Evolutionary conservation across 1,140 invertebrate species (phyloP), one percentile per base, ranked within the genome.

Genomic region (Trichomalopsis sarcophagae): DNA sequence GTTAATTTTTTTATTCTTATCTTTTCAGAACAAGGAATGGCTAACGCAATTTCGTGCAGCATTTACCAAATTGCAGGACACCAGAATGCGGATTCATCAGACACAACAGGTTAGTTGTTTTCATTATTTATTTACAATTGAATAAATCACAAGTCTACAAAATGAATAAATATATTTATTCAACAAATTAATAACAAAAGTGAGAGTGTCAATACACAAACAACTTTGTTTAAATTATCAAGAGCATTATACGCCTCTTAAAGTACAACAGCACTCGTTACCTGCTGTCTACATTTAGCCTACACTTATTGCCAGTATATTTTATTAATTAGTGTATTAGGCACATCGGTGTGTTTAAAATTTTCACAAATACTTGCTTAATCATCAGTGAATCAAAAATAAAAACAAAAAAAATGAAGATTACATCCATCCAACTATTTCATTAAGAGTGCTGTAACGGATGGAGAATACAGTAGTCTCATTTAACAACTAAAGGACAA

Each of bases 151-250:
- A 82, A 33, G 75, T 71, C 50, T 81, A 82, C 50, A 82, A 86
- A 87, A 86, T 87, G 83, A 91, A 91, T 91, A 91, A 91, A 89
- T 91, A 89, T 80, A 87, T 89, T 89, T 91, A 91, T 89, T 91
- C 84, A 87, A 85, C 81, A 88, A 83, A 86, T 84, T 87, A 86
- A 81, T 88, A 89, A 88, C 23, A 88, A 84, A 84, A 86, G 86
- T 87, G 84, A 81, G 84, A 84, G 77, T 55, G n/a, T 69, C 44
- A 66, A 78, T 44, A 75, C 7, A 71, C 40, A 77, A 82, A 77
- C 36, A 85, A 27, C 2, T 71, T 62, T 23, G 23, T 71, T 79
- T 30, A 76, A 36, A 14, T 76, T 76, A n/a, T 69, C 14, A 30
- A 81, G 21, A 80, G 71, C 75, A 77, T n/a, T 68, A 40, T 11